phyloP scores from a whole-genome alignment of 2,113 vertebrate genomes.

The Vombatus ursinus region DNA sequence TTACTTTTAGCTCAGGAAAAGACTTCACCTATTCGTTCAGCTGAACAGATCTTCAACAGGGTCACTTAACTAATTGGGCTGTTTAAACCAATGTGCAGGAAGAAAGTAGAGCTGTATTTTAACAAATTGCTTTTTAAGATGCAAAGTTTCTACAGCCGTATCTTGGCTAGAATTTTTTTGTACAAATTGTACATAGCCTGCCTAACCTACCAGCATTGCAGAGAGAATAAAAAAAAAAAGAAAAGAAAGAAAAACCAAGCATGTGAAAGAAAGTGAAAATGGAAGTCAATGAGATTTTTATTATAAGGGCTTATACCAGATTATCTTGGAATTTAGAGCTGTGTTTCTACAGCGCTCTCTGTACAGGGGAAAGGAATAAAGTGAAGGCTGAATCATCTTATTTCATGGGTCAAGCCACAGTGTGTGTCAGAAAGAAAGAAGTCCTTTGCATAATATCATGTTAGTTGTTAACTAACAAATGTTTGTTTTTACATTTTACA shows the following conservation, averaged over 20 bases:
- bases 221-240: slow-evolving; percentile 54
- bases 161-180: slow-evolving; percentile 73
- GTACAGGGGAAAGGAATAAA: slow-evolving; percentile 40
- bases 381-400: slow-evolving; percentile 17
- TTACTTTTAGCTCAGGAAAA: slow-evolving; percentile 88
- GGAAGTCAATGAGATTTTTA: slow-evolving; percentile 38
- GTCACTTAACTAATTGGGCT: slow-evolving; percentile 79
- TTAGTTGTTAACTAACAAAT: slow-evolving; percentile 54
- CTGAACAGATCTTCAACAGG: slow-evolving; percentile 81
- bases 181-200: slow-evolving; percentile 56
- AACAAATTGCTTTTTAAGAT: slow-evolving; percentile 77
- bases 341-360: slow-evolving; percentile 33
- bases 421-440: slow-evolving; percentile 69
- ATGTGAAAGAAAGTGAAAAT: slow-evolving; percentile 19
- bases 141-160: slow-evolving; percentile 73
- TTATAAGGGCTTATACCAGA: slow-evolving; percentile 43
- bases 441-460: slow-evolving; percentile 77
- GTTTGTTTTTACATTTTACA: background rate
- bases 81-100: slow-evolving; percentile 73
- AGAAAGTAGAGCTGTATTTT: slow-evolving; percentile 65
- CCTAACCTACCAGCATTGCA: slow-evolving; percentile 67
- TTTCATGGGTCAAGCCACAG: slow-evolving; percentile 38
- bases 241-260: slow-evolving; percentile 20
- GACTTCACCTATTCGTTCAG: slow-evolving; percentile 80
- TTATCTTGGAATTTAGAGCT: slow-evolving; percentile 45